A percentile compares a stretch with the other conserved stretches of the same genome.
Evolutionary conservation across 2,797 vertebrate genomes (phyloP).

Genomic region (Sebastes iracundus): DNA sequence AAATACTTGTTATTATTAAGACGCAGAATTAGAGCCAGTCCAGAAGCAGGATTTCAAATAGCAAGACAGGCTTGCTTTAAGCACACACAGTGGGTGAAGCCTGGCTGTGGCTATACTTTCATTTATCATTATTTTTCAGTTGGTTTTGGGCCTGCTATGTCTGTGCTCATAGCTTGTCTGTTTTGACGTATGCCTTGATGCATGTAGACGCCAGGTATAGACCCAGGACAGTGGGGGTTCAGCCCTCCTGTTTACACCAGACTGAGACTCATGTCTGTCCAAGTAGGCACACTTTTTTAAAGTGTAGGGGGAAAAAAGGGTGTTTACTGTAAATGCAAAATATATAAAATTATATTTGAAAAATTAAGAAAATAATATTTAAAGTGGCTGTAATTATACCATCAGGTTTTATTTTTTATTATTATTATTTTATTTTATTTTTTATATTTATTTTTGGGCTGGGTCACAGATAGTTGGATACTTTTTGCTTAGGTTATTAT

Average conservation of each 20-base stretch:
- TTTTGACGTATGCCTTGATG: conserved; percentile 60
- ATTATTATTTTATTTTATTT: too few species aligned
- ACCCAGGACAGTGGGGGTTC: conserved; percentile 47
- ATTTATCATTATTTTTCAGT: conserved; percentile 51
- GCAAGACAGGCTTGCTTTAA: conserved; percentile 27
- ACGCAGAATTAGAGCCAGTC: conserved; percentile 42
- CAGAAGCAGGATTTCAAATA: conserved; percentile 11
- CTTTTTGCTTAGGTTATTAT: conserved; percentile 22
- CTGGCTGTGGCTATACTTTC: conserved; percentile 29
- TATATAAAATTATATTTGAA: background rate
- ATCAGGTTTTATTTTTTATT: too few species aligned
- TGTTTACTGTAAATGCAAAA: background rate
- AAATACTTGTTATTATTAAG: conserved; percentile 68
- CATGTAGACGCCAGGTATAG: conserved; percentile 56
- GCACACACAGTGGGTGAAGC: conserved; percentile 35
- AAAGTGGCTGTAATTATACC: background rate
- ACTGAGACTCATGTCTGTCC: conserved; percentile 29
- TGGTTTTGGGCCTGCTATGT: conserved; percentile 48
- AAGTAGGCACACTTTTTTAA: conserved; percentile 6
- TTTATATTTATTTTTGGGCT: background rate
- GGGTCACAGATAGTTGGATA: background rate
- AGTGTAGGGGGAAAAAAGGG: background rate
- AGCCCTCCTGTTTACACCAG: conserved; percentile 48
- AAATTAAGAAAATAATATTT: background rate
- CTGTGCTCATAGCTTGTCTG: conserved; percentile 55